Conservation (phyloP, 2,888 invertebrate species). For the Melanostoma scalare region DNA sequence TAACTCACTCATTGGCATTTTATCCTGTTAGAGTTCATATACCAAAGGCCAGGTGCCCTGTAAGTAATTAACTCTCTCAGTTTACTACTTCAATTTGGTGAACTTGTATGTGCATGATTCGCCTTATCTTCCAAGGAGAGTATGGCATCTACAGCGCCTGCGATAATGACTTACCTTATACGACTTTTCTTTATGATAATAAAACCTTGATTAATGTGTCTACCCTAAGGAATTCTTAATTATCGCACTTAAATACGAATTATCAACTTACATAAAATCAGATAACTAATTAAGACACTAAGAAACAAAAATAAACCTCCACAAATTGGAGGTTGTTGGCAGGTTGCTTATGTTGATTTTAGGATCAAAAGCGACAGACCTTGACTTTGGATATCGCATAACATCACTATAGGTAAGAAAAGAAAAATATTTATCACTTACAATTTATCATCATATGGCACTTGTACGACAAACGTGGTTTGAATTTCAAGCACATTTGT, state of each 20-base stretch:
- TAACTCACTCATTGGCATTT: no score
- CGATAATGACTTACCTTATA: neutral
- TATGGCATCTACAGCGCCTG: no score
- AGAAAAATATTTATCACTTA: slow-evolving; percentile 4
- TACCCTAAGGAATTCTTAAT: slow-evolving; percentile 14
- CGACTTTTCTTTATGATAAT: neutral
- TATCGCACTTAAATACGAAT: slow-evolving; percentile 20
- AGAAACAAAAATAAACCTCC: neutral
- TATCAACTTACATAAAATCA: neutral
- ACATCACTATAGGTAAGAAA: slow-evolving; percentile 8
- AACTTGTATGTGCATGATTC: no score
- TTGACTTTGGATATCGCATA: slow-evolving; percentile 36
- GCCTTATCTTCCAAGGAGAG: no score
- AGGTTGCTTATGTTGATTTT: slow-evolving; percentile 8
- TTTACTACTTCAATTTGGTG: no score
- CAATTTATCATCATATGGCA: neutral
- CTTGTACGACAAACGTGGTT: slow-evolving; percentile 7
- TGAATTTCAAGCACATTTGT: slow-evolving; percentile 8
- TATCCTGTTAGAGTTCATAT: no score
- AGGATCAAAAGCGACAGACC: slow-evolving; percentile 15
- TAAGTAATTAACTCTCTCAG: no score
- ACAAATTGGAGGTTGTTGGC: neutral
- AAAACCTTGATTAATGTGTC: slow-evolving; percentile 11
- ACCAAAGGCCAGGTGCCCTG: no score
- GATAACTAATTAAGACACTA: slow-evolving; percentile 8